Evolutionary conservation across 2,797 vertebrate genomes (phyloP).

Genomic region (Cheirogaleus major): DNA sequence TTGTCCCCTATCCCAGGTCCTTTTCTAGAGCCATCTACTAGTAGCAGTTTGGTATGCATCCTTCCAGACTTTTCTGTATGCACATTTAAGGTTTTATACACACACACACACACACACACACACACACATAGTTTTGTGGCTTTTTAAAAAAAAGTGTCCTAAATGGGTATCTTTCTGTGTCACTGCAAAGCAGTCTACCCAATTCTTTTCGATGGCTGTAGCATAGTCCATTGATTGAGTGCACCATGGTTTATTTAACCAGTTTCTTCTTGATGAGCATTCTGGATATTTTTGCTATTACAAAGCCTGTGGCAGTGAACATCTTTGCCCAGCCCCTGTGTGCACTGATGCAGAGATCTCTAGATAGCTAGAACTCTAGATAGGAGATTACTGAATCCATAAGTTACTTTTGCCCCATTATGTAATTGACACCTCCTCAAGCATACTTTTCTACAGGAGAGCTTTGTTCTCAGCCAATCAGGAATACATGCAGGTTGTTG

Average conservation of each 20-base stretch:
- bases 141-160: background rate
- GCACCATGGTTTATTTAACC: background rate
- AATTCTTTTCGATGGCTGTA: background rate
- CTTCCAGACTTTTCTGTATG: background rate
- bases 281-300: background rate
- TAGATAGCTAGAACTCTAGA: background rate
- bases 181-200: background rate
- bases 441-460: background rate
- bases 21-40: background rate
- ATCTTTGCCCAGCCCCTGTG: background rate
- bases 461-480: constrained; percentile 9
- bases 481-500: background rate
- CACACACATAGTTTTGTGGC: background rate
- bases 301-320: background rate
- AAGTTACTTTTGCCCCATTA: background rate
- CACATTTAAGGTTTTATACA: background rate
- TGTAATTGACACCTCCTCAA: background rate
- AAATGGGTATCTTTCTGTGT: background rate
- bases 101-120: rapidly evolving
- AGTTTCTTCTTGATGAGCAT: background rate
- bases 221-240: background rate
- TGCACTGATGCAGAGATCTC: background rate
- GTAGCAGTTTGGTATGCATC: background rate
- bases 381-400: background rate
- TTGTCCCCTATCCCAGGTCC: background rate